A percentile compares a stretch with the other conserved stretches of the same genome.
Evolutionary conservation across 2,888 invertebrate genomes (phyloP).

Genomic region (Netelia fuscicornis): DNA sequence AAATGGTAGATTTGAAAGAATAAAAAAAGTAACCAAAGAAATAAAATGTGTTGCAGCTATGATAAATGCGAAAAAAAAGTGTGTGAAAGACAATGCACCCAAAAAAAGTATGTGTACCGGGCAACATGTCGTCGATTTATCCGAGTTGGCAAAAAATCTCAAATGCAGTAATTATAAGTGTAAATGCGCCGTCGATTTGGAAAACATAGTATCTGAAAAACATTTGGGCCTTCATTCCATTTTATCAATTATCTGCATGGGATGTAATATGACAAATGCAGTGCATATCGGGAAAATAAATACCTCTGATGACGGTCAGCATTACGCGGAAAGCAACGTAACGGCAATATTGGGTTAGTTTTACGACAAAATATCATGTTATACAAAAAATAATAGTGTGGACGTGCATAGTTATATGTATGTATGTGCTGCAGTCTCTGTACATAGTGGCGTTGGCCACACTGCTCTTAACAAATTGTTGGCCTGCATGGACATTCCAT

Average conservation of each 20-base stretch:
- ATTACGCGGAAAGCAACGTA: slow-evolving; percentile 1
- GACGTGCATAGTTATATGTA: no score
- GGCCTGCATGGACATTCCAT: no score
- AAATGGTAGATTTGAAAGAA: slow-evolving; percentile 6
- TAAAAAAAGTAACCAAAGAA: background rate
- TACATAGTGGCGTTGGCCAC: no score
- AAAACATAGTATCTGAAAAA: slow-evolving; percentile 4
- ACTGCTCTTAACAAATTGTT: no score
- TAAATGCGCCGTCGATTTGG: background rate
- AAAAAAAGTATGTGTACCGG: background rate
- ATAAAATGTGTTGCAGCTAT: slow-evolving; percentile 2
- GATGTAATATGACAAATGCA: background rate
- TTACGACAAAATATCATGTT: slow-evolving; percentile 19
- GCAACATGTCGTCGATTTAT: background rate
- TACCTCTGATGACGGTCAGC: background rate
- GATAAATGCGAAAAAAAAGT: background rate
- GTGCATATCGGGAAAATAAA: slow-evolving; percentile 12
- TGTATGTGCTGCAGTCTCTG: no score
- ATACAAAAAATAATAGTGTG: background rate
- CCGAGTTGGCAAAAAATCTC: slow-evolving; percentile 6
- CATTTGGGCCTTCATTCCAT: slow-evolving; percentile 17
- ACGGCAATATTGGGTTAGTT: slow-evolving; percentile 9
- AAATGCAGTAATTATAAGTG: slow-evolving; percentile 16
- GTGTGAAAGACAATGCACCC: background rate
- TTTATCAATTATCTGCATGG: background rate